Percentiles rank a stretch among this genome's conserved stretches.
Evolutionary conservation across 2,113 vertebrate species (phyloP).

Genomic region (Cariama cristata): DNA sequence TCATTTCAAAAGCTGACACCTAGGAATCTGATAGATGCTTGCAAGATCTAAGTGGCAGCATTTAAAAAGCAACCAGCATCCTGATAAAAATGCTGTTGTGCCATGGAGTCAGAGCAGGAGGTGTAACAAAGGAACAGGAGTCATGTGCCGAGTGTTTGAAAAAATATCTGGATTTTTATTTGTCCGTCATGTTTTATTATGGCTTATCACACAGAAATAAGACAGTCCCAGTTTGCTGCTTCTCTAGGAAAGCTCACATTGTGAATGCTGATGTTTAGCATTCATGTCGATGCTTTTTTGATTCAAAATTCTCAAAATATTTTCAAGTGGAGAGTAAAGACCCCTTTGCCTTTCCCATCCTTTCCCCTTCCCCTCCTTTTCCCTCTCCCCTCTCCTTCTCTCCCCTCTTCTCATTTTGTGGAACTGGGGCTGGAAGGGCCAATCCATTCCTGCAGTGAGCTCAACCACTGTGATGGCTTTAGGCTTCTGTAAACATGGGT

Average conservation of each 20-base stretch:
- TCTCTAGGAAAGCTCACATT: rapidly evolving
- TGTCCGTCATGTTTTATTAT: not conserved
- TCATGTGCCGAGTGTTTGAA: rapidly evolving
- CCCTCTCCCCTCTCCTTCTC: too few species aligned
- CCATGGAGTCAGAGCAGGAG: not conserved
- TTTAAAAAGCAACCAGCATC: not conserved
- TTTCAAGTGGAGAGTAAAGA: not conserved
- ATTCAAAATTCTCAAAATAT: rapidly evolving
- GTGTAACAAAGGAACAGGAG: not conserved
- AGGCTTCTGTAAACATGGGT: not conserved
- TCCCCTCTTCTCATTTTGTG: rapidly evolving
- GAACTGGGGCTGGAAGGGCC: not conserved
- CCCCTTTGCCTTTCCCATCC: not conserved
- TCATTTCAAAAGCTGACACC: not conserved
- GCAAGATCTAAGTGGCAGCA: not conserved
- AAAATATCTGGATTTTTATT: not conserved
- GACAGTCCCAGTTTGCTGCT: not conserved
- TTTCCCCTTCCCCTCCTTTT: not conserved
- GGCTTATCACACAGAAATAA: not conserved
- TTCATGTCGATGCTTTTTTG: rapidly evolving
- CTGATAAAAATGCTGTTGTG: not conserved
- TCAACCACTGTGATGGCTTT: not conserved
- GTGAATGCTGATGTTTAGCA: rapidly evolving
- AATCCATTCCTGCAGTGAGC: rapidly evolving
- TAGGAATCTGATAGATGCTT: not conserved